Conservation (phyloP, 2,888 invertebrate species). For the Ophonus ardosiacus region DNA sequence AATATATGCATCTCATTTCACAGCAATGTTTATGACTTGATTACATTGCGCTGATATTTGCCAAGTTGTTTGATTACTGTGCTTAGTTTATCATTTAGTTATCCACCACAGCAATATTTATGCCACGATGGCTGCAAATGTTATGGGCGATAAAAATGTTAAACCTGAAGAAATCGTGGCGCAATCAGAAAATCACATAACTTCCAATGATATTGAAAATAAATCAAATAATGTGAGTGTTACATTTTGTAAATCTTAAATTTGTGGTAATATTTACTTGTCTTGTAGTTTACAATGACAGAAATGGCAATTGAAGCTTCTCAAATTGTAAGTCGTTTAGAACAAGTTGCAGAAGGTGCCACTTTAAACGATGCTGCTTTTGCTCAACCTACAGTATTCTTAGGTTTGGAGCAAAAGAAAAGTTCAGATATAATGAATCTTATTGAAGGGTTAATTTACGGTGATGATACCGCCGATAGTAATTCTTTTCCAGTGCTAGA, state of each 20-base stretch:
- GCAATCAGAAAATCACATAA: constrained; percentile 47
- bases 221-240: constrained; percentile 55
- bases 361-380: constrained; percentile 70
- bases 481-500: constrained; percentile 80
- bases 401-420: constrained; percentile 74
- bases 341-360: constrained; percentile 73
- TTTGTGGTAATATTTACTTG: background rate
- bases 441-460: constrained; percentile 80
- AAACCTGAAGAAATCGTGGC: constrained; percentile 50
- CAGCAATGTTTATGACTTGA: constrained; percentile 25
- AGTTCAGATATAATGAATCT: constrained; percentile 80
- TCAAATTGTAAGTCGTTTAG: constrained; percentile 75
- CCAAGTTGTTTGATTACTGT: constrained; percentile 58
- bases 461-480: constrained; percentile 81
- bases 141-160: constrained; percentile 58
- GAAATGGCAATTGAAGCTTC: constrained; percentile 76
- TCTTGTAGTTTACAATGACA: constrained; percentile 72
- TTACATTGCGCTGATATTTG: constrained; percentile 48
- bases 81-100: constrained; percentile 54
- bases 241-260: constrained; percentile 11
- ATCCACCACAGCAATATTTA: constrained; percentile 68
- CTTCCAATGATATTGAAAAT: constrained; percentile 38
- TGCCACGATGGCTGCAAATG: constrained; percentile 65
- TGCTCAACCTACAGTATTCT: constrained; percentile 72
- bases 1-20: background rate